phyloP scores from a whole-genome alignment of 2,888 invertebrate species.

The Hecatera dysodea region DNA sequence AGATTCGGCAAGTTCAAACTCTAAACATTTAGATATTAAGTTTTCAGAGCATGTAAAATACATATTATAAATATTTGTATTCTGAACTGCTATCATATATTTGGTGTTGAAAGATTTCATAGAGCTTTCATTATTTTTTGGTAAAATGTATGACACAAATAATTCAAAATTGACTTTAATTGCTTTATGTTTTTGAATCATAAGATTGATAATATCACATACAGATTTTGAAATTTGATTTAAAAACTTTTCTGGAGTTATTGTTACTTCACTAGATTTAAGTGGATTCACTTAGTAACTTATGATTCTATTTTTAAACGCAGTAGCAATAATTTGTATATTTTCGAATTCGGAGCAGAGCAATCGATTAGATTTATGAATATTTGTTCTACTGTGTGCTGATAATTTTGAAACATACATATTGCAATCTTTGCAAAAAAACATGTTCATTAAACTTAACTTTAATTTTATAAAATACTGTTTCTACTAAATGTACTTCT shows the following conservation, averaged over 20 bases:
- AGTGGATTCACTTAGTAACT: slow-evolving; percentile 11
- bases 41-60: slow-evolving; percentile 14
- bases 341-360: slow-evolving; percentile 12
- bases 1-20: slow-evolving; percentile 19
- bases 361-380: slow-evolving; percentile 13
- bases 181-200: slow-evolving; percentile 9
- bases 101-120: slow-evolving; percentile 21
- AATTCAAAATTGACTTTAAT: no score
- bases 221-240: slow-evolving; percentile 16
- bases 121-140: slow-evolving; percentile 19
- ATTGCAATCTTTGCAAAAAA: slow-evolving; percentile 6
- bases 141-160: slow-evolving; percentile 16
- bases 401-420: slow-evolving; percentile 10
- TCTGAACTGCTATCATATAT: slow-evolving; percentile 19
- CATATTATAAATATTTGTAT: slow-evolving; percentile 16
- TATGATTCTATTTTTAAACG: slow-evolving; percentile 17
- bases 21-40: slow-evolving; percentile 21
- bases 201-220: slow-evolving; percentile 10
- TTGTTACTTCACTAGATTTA: slow-evolving; percentile 11
- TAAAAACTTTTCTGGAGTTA: slow-evolving; percentile 10
- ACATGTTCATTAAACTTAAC: slow-evolving; percentile 4
- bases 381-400: slow-evolving; percentile 9
- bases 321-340: slow-evolving; percentile 15
- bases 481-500: no score
- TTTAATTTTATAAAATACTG: not conserved